Percentiles rank a stretch among this genome's conserved stretches.
These are phyloP conservation scores for Centruroides vittatus DNA, from an alignment of 1,140 invertebrate species.

Conservation along the genomic window DNA sequence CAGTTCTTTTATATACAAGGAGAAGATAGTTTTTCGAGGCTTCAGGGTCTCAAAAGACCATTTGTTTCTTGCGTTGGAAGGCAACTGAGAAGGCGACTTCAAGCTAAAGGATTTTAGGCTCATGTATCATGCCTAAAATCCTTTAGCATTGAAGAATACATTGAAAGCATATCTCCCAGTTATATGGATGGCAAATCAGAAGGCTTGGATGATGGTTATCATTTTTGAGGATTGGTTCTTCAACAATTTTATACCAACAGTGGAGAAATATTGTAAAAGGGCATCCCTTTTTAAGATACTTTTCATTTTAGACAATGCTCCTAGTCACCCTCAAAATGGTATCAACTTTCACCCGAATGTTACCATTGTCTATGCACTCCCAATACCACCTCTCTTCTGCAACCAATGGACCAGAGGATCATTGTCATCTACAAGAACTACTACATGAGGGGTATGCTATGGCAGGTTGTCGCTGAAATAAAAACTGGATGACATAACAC, in stretches of 20 bases:
- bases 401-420: slow-evolving; percentile 14
- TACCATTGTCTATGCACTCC: slow-evolving; percentile 5
- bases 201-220: slow-evolving; percentile 4
- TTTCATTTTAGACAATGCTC: slow-evolving; percentile 17
- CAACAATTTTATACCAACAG: slow-evolving; percentile 10
- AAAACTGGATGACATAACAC: background rate
- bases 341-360: slow-evolving; percentile 5
- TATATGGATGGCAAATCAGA: slow-evolving; percentile 12
- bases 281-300: slow-evolving; percentile 10
- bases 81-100: slow-evolving; percentile 7
- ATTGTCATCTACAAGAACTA: slow-evolving; percentile 11
- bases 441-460: slow-evolving; percentile 2
- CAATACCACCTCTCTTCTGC: slow-evolving; percentile 6
- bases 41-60: slow-evolving; percentile 13
- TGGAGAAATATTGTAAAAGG: slow-evolving; percentile 11
- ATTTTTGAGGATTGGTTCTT: slow-evolving; percentile 15
- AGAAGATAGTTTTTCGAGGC: slow-evolving; percentile 6
- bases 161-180: slow-evolving; percentile 5
- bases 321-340: slow-evolving; percentile 9
- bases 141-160: slow-evolving; percentile 5
- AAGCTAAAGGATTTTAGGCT: slow-evolving; percentile 11
- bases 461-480: background rate
- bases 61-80: slow-evolving; percentile 10
- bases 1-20: slow-evolving; percentile 1
- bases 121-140: slow-evolving; percentile 10